Conservation (phyloP, 2,113 vertebrate species). For the Emydura subglobosa region DNA sequence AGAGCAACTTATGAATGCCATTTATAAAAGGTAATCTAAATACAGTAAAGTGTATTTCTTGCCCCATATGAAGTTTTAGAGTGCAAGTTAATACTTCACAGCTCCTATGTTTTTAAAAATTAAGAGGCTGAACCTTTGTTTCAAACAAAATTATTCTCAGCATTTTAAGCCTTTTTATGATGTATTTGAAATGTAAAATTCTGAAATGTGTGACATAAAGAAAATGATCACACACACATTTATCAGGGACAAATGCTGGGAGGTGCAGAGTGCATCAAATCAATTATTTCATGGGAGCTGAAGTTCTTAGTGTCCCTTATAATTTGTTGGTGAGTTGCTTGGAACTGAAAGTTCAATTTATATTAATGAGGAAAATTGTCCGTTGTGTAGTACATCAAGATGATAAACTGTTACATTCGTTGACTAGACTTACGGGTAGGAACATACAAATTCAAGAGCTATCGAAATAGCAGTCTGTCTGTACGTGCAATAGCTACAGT, state of each 20-base stretch:
- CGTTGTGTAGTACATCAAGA: constrained; percentile 9
- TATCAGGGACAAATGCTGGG: not conserved
- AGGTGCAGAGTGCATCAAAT: not conserved
- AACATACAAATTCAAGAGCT: not conserved
- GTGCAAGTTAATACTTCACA: not conserved
- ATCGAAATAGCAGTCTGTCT: not conserved
- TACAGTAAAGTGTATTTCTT: constrained; percentile 52
- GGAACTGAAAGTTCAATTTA: constrained; percentile 32
- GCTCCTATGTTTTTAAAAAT: constrained; percentile 11
- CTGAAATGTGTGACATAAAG: not conserved
- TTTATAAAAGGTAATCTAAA: constrained; percentile 60
- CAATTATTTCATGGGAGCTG: not conserved
- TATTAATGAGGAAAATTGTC: constrained; percentile 48
- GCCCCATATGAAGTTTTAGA: not conserved
- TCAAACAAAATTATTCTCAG: not conserved
- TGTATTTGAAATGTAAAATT: constrained; percentile 9
- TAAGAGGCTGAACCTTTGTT: not conserved
- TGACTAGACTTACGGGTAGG: not conserved
- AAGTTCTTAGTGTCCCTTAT: not conserved
- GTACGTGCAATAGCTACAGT: not conserved
- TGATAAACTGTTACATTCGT: not conserved
- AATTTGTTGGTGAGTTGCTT: not conserved
- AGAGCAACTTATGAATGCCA: constrained; percentile 24
- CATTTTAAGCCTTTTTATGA: not conserved
- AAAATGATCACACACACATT: not conserved